Evolutionary conservation across 1,140 invertebrate genomes (phyloP).

Genomic region (Drosophila parabipectinata): DNA sequence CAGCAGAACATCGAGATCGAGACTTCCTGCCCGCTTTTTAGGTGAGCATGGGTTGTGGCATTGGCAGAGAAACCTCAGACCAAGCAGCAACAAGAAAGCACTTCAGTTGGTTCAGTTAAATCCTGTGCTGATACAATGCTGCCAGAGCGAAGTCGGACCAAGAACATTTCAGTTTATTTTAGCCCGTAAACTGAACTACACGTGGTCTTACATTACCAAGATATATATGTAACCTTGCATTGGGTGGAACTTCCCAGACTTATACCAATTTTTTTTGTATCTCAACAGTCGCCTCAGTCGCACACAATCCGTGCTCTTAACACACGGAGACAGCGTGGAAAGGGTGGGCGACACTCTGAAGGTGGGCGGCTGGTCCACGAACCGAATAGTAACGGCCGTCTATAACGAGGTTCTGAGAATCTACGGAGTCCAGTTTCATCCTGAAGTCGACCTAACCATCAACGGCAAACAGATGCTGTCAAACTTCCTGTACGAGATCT

Average conservation of each 20-base stretch:
- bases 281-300: conserved; percentile 91
- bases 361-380: conserved; percentile 92
- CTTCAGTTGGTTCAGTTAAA: conserved; percentile 42
- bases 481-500: conserved; percentile 97
- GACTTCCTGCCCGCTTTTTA: conserved; percentile 94
- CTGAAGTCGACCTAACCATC: conserved; percentile 95
- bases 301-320: conserved; percentile 95
- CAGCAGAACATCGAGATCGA: conserved; percentile 96
- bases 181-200: conserved; percentile 81
- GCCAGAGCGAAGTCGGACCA: conserved; percentile 65
- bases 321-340: conserved; percentile 98
- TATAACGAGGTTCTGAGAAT: conserved; percentile 95
- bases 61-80: background rate
- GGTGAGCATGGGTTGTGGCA: conserved; percentile 87
- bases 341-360: conserved; percentile 94
- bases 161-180: conserved; percentile 72
- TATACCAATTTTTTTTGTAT: conserved; percentile 12
- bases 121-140: conserved; percentile 82
- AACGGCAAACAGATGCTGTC: conserved; percentile 96
- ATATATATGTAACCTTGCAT: background rate
- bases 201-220: conserved; percentile 65
- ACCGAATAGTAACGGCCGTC: conserved; percentile 93
- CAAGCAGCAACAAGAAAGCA: conserved; percentile 75
- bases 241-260: conserved; percentile 47
- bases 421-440: conserved; percentile 99